These are phyloP conservation scores for Phalacrocorax brasilianus DNA, from an alignment of 2,113 vertebrate genomes.

Conservation along the genomic window DNA sequence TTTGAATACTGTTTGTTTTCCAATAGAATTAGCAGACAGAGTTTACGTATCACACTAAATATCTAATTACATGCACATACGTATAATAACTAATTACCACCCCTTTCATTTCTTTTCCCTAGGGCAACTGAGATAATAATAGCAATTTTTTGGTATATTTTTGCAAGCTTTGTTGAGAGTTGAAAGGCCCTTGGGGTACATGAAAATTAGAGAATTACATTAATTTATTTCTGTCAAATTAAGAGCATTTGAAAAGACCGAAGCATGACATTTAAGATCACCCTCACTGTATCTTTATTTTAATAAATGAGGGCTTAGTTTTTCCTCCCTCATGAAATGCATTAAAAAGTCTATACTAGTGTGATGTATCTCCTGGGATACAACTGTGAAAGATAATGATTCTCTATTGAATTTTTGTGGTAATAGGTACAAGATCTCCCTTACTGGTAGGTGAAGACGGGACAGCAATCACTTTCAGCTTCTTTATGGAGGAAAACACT, in stretches of 20 bases:
- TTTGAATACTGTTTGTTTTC: background rate
- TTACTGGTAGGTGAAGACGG: background rate
- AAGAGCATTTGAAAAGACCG: background rate
- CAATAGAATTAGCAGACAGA: background rate
- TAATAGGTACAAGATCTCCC: background rate
- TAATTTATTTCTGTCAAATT: conserved; percentile 8
- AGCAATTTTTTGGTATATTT: background rate
- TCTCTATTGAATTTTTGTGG: background rate
- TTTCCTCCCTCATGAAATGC: background rate
- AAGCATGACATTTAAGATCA: background rate
- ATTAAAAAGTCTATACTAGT: background rate
- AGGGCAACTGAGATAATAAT: background rate
- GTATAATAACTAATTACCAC: conserved; percentile 39
- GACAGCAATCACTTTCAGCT: background rate
- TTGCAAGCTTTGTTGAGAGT: background rate
- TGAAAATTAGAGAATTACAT: background rate
- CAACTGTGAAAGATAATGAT: background rate
- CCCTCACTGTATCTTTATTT: background rate
- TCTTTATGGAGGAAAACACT: background rate
- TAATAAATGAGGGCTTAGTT: background rate
- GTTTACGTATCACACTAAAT: conserved; percentile 28
- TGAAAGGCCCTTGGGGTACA: background rate
- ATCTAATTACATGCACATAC: conserved; percentile 42
- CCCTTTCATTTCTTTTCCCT: conserved; percentile 1
- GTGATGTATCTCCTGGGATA: background rate